Base-by-base conservation (phyloP, 2,888 invertebrate species). In the Apeira syringaria region DNA sequence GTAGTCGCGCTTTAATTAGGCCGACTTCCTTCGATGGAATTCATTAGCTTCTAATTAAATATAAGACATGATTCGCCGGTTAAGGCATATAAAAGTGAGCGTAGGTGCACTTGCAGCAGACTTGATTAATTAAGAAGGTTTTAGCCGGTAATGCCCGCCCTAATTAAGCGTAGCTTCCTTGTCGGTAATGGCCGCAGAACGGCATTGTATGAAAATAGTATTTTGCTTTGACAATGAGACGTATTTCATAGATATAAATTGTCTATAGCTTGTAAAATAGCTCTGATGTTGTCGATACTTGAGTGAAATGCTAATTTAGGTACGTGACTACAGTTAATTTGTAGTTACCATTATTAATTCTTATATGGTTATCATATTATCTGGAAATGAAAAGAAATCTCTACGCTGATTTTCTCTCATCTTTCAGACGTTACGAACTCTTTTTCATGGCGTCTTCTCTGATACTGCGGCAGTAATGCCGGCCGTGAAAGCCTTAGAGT, bases 21-120 rank as follows among this genome's bases (percentile, higher is more conserved):
- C 58, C 64, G 55, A 60, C 56, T 63, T 63, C 79, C 80, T 60
- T 68, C 72, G 74, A 82, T 75, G 80, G 82, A 68, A 75, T 82
- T 84, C 78, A 82, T 84, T 83, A 82, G 66, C 63, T 59, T 64
- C 80, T 70, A 84, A 85, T 83, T 85, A 85, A 80, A 76, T 74
- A 74, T 73, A 69, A 66, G 68, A 73, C 82, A 80, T 76, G 81
- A 79, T 74, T 80, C 73, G 69, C 76, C 74, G 68, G 73, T 73
- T 74, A 74, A 75, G 76, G 59, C 20, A 18, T 20, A 45, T 65
- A 70, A 78, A 75, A 80, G 72, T 73, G 67, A 71, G 72, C 68
- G 75, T 76, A 66, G 74, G 75, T 71, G 75, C 66, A 47, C 56
- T 61, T 46, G 37, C 48, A 40, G 25, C 38, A 47, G 48, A 61